Conservation (phyloP, 2,888 invertebrate species). For the Proisotoma minuta region DNA sequence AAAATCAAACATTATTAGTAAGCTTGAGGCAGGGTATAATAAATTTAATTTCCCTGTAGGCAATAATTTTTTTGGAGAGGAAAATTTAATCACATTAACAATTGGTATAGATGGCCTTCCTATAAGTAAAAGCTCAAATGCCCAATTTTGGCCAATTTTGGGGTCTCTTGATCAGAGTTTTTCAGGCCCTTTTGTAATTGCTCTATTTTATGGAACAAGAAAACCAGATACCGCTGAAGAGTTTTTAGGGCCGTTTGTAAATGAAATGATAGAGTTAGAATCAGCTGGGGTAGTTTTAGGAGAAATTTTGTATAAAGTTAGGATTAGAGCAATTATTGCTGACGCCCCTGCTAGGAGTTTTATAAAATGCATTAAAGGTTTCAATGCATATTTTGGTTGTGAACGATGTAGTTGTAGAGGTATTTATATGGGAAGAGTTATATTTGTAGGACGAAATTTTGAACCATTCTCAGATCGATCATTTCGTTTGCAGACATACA, state of each 20-base stretch:
- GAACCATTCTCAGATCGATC: constrained; percentile 10
- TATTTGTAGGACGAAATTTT: background rate
- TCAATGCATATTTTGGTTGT: constrained; percentile 13
- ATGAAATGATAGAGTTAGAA: constrained; percentile 5
- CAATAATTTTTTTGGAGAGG: background rate
- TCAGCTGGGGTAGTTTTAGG: background rate
- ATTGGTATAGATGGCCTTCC: background rate
- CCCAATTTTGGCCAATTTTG: constrained; percentile 4
- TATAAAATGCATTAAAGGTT: constrained; percentile 3
- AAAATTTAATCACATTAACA: background rate
- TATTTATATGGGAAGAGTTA: background rate
- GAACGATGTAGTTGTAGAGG: constrained; percentile 10
- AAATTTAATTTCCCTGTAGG: too few relatives aligned
- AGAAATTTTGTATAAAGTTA: background rate
- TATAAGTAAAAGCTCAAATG: background rate
- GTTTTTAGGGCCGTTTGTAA: constrained; percentile 2
- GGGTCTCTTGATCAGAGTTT: background rate
- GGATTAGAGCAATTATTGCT: constrained; percentile 5
- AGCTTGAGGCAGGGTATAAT: background rate
- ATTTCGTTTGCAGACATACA: constrained; percentile 26
- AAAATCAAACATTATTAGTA: background rate
- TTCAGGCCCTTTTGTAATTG: background rate
- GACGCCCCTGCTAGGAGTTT: constrained; percentile 10
- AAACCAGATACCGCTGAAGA: background rate
- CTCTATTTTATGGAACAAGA: background rate